Percentiles rank a stretch among this genome's conserved stretches.
Conservation (phyloP, 2,888 invertebrate species). For the Eupithecia insigniata region DNA sequence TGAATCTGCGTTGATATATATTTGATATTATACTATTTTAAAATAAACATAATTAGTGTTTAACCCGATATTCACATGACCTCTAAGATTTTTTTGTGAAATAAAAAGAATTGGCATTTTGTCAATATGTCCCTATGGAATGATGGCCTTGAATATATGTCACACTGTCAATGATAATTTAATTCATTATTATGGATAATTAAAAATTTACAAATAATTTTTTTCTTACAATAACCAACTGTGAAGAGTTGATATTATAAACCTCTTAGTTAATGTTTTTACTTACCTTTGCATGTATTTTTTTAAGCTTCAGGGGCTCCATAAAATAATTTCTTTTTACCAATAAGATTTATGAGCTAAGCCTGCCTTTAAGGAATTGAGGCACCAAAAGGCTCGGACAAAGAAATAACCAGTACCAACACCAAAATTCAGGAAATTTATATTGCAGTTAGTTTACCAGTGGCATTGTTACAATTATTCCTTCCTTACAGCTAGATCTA, state of each 20-base stretch:
- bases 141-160: no score
- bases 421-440: constrained; percentile 7
- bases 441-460: constrained; percentile 33
- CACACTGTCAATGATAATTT: no score
- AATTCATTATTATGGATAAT: no score
- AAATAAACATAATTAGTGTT: no score
- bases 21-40: no score
- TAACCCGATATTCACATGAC: no score
- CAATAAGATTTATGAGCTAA: not conserved
- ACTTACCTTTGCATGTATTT: not conserved
- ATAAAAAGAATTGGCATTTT: no score
- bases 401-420: constrained; percentile 8
- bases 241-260: not conserved
- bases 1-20: no score
- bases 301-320: not conserved
- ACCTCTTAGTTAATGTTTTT: not conserved
- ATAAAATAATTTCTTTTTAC: not conserved
- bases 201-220: no score
- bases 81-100: no score
- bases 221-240: not conserved
- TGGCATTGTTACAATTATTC: constrained; percentile 37
- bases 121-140: no score
- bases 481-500: constrained; percentile 66
- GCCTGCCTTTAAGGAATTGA: not conserved
- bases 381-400: not conserved